phyloP scores from a whole-genome alignment of 37 sponge, comb jelly and placozoan genomes.

The Spongilla lacustris region DNA sequence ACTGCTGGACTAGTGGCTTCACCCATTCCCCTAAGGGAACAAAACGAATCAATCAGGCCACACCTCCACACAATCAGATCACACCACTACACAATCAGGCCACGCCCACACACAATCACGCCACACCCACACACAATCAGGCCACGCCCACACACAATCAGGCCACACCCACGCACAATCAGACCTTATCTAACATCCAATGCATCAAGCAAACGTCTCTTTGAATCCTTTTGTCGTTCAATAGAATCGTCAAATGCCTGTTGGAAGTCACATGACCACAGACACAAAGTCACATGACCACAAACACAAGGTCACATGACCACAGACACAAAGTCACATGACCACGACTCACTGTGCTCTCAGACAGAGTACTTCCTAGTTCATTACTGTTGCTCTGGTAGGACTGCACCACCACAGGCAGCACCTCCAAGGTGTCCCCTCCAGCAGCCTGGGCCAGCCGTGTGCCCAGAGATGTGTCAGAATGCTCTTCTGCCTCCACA shows the following conservation, averaged over 20 bases:
- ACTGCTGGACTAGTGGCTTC: conserved; percentile 40
- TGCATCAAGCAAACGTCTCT: conserved; percentile 21
- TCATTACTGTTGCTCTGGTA: conserved; percentile 10
- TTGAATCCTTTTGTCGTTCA: conserved; percentile 14
- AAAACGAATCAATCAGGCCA: too few relatives aligned
- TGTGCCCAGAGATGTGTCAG: conserved; percentile 6
- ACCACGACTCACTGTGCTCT: conserved; percentile 1
- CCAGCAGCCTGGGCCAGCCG: conserved; percentile 7
- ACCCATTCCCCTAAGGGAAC: conserved; percentile 44
- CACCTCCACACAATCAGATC: too few relatives aligned
- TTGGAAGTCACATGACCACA: too few relatives aligned
- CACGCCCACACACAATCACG: too few relatives aligned
- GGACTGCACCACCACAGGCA: too few relatives aligned
- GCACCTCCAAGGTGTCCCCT: too few relatives aligned
- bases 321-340: too few relatives aligned
- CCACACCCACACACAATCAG: too few relatives aligned
- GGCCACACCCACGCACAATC: too few relatives aligned
- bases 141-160: background rate
- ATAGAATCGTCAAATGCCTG: conserved; percentile 28
- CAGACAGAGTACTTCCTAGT: conserved; percentile 31
- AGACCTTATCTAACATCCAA: conserved; percentile 44
- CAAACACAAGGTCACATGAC: too few relatives aligned
- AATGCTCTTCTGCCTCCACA: conserved; percentile 7
- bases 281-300: too few relatives aligned
- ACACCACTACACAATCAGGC: too few relatives aligned